Percentiles rank a stretch among this genome's conserved stretches.
Evolutionary conservation across 2,888 invertebrate species (phyloP).

Genomic region (Lasiommata megera): DNA sequence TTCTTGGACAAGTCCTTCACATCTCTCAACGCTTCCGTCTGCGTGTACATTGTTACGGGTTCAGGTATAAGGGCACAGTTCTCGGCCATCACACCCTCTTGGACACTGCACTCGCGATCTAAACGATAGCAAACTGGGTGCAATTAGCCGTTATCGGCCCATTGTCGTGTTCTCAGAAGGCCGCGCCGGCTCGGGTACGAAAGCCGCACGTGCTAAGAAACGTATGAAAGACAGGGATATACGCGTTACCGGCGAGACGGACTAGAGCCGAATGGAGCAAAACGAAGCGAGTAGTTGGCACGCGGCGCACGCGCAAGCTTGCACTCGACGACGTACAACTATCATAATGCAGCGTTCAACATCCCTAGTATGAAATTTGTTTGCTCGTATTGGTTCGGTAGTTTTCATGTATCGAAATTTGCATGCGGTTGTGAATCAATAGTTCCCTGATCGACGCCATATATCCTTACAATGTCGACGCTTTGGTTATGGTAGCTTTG

Average conservation of each 20-base stretch:
- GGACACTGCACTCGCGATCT: constrained; percentile 55
- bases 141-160: constrained; percentile 58
- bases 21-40: constrained; percentile 58
- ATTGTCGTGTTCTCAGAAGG: constrained; percentile 60
- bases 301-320: constrained; percentile 39
- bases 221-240: constrained; percentile 37
- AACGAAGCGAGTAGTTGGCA: constrained; percentile 29
- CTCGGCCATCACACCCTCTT: constrained; percentile 61
- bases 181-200: constrained; percentile 42
- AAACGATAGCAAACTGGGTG: constrained; percentile 39
- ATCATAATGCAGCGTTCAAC: constrained; percentile 25
- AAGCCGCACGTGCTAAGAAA: constrained; percentile 44
- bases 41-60: constrained; percentile 61
- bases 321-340: constrained; percentile 24
- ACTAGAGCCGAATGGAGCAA: constrained; percentile 48
- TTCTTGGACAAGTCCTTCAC: constrained; percentile 69
- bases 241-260: constrained; percentile 53
- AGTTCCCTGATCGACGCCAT: too few relatives aligned
- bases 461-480: too few relatives aligned
- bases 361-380: too few relatives aligned
- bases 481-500: too few relatives aligned
- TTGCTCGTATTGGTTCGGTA: too few relatives aligned
- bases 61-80: constrained; percentile 66
- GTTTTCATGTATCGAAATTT: too few relatives aligned
- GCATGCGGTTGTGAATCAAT: too few relatives aligned